Evolutionary conservation across 2,888 invertebrate genomes (phyloP), one percentile per base, ranked within the genome.

Genomic region (Globia sparganii): DNA sequence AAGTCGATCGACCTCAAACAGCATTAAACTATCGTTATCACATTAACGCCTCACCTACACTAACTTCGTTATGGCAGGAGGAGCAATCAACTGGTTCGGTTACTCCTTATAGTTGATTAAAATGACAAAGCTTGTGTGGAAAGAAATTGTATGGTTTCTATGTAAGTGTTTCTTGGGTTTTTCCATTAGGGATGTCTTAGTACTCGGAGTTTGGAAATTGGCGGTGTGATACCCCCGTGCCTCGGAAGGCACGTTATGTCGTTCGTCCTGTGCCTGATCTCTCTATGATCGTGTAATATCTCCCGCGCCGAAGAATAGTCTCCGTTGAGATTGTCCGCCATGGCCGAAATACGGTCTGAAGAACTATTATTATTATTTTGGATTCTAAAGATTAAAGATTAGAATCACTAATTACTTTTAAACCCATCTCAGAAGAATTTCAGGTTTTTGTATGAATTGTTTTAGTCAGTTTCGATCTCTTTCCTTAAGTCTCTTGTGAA

Each of bases 11-110:
- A 13, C 6, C 43, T 25, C 40, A 11, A 68, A 64, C 56, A 81
- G 15, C 37, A 69, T 81, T 76, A 80, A 80, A 82, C 77, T 76
- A 53, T 56, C 68, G 59, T 81, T 69, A 59, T 69, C 77, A 68
- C 68, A 61, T 81, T 76, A 68, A 43, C 25, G 37, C 53, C 34
- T 43, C 28, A 64, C 67, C 43, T 76, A 58, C 11, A 58, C 34
- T 43, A 69, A 82, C 82, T 59, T 37, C 25, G 58, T 76, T 65
- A 76, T 37, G 77, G 68, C 11, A 34, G 18, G 15, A 34, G 18
- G 15, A 56, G 43, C 58, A 69, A 75, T 68, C 73, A 72, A 73
- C 40, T 64, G 62, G 13, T 49, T 56, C 40, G 31, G 43, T 78
- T 31, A 28, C 56, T 62, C 31, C 31, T 4, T 71, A 37, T 31